Conservation (phyloP, 2,888 invertebrate genomes). For the Euplagia quadripunctaria region DNA sequence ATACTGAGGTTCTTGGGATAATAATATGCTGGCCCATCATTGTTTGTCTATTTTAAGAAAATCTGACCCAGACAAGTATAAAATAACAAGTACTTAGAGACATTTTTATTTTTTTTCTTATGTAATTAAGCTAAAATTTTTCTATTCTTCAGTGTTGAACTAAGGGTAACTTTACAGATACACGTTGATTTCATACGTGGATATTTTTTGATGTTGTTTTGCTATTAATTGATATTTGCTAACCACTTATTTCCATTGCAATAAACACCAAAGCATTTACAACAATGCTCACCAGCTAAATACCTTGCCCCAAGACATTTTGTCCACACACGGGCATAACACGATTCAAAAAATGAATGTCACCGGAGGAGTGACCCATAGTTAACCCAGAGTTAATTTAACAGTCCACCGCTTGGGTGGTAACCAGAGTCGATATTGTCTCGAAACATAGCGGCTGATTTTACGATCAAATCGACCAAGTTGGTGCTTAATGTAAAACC, state of each 20-base stretch:
- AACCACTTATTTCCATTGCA: constrained; percentile 70
- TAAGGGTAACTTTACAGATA: too few species aligned
- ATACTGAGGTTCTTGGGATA: too few species aligned
- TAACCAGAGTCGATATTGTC: constrained; percentile 80
- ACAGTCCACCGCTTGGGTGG: constrained; percentile 78
- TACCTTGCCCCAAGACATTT: not conserved
- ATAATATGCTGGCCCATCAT: too few species aligned
- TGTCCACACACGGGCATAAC: constrained; percentile 24
- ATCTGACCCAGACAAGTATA: too few species aligned
- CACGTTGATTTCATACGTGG: too few species aligned
- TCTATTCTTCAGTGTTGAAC: too few species aligned
- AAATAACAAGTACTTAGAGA: too few species aligned
- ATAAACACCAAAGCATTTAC: constrained; percentile 52
- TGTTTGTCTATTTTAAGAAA: too few species aligned
- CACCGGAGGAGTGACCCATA: constrained; percentile 66
- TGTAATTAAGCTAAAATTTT: too few species aligned
- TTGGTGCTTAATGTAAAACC: constrained; percentile 84
- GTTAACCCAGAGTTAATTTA: constrained; percentile 81
- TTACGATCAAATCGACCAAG: constrained; percentile 84
- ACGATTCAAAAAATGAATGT: constrained; percentile 51
- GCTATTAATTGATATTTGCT: constrained; percentile 77
- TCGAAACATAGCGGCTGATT: constrained; percentile 79
- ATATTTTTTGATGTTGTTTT: too few species aligned
- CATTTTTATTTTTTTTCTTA: too few species aligned
- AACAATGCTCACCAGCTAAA: constrained; percentile 25